Conservation (phyloP, 2,113 vertebrate species). For the Bos taurus region DNA sequence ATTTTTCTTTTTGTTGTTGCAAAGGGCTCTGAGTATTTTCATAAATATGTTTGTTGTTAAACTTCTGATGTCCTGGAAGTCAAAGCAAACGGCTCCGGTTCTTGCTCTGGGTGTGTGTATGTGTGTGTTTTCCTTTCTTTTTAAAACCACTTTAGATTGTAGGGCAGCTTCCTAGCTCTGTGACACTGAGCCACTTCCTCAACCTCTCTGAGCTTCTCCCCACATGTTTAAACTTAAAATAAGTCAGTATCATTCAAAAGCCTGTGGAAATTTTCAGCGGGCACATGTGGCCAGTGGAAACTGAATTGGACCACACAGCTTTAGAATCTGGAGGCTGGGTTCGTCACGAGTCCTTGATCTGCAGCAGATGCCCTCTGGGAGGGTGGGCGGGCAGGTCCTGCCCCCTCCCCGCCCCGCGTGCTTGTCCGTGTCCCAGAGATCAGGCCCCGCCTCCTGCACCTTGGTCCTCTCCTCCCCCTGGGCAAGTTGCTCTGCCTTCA, state of each 20-base stretch:
- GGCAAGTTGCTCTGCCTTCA: too few relatives aligned
- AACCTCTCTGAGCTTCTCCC: not conserved
- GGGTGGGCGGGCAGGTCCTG: not conserved
- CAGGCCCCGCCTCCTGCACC: fast-evolving
- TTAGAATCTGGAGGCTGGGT: not conserved
- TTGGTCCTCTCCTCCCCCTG: not conserved
- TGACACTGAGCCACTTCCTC: not conserved
- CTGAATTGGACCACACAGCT: fast-evolving
- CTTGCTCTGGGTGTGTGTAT: not conserved
- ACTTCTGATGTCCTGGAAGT: not conserved
- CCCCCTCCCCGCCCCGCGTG: fast-evolving
- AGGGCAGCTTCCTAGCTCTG: not conserved
- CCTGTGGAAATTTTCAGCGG: not conserved
- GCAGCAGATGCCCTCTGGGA: not conserved
- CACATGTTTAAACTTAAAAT: not conserved
- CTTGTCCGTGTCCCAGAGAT: not conserved
- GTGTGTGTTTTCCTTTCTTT: not conserved
- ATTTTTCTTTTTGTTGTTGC: not conserved
- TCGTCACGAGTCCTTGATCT: fast-evolving
- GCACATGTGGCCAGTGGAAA: fast-evolving
- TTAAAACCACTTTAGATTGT: not conserved
- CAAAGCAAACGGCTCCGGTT: not conserved
- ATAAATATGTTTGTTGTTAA: not conserved
- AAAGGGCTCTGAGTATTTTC: not conserved
- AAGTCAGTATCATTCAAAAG: not conserved